Percentiles rank a stretch among this genome's conserved stretches.
phyloP scores from a whole-genome alignment of 2,797 vertebrate species.

The Acrossocheilus fasciatus region DNA sequence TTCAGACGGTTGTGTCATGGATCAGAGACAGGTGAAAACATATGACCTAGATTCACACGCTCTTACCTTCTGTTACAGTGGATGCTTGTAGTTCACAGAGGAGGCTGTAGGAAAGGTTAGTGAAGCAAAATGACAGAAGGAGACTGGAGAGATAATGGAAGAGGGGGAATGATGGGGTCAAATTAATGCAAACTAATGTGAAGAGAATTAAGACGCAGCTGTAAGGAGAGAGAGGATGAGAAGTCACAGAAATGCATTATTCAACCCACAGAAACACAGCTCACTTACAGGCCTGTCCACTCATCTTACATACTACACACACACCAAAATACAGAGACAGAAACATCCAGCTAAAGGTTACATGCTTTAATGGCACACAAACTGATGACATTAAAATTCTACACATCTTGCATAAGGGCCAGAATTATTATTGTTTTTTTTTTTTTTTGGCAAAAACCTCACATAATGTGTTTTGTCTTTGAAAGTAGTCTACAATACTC shows the following conservation, averaged over 20 bases:
- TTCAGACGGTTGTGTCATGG: not conserved
- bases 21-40: constrained; percentile 9
- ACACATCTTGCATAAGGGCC: constrained; percentile 15
- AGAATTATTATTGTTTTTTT: not conserved
- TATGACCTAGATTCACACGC: constrained; percentile 5
- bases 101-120: not conserved
- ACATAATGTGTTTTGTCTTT: not conserved
- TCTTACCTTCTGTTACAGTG: constrained; percentile 9
- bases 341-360: constrained; percentile 55
- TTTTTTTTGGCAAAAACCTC: not conserved
- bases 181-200: constrained; percentile 32
- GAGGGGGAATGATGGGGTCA: constrained; percentile 12
- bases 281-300: constrained; percentile 52
- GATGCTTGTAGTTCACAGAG: not conserved
- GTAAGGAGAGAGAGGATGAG: constrained; percentile 56
- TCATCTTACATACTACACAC: constrained; percentile 51
- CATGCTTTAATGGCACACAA: constrained; percentile 24
- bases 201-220: constrained; percentile 43
- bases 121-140: not conserved
- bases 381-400: constrained; percentile 16
- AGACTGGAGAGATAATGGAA: constrained; percentile 24
- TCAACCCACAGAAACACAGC: constrained; percentile 58
- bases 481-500: not conserved
- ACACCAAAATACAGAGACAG: constrained; percentile 40
- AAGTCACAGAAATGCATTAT: constrained; percentile 60